Percentiles rank a stretch among this genome's conserved stretches.
Conservation (phyloP, 2,113 vertebrate species). For the Columbina picui region DNA sequence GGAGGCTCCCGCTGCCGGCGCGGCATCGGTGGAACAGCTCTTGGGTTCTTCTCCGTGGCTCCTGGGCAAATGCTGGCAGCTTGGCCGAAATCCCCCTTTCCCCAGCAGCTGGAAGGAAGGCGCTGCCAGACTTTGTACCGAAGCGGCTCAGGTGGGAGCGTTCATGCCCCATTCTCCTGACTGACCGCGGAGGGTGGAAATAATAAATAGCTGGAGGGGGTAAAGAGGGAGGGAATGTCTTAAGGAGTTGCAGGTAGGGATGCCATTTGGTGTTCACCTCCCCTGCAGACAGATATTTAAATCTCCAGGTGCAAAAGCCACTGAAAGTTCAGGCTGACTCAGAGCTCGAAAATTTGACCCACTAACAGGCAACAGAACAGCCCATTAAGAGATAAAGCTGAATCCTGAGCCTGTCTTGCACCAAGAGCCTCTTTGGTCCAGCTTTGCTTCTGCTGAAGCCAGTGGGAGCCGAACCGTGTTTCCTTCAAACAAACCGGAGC, state of each 20-base stretch:
- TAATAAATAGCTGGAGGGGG: constrained; percentile 46
- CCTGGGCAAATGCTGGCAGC: constrained; percentile 47
- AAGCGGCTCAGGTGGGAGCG: constrained; percentile 1
- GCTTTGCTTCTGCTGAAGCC: neutral
- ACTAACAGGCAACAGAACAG: neutral
- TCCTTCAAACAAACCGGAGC: neutral
- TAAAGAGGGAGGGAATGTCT: neutral
- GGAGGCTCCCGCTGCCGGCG: constrained; percentile 38
- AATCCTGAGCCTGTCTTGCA: neutral
- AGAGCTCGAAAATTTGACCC: constrained; percentile 15
- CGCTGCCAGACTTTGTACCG: neutral
- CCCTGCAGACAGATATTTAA: constrained; percentile 56
- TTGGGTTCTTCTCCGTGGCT: neutral
- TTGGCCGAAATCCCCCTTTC: neutral
- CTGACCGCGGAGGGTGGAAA: constrained; percentile 35
- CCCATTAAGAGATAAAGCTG: neutral
- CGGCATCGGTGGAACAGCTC: neutral
- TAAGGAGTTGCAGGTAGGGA: constrained; percentile 5
- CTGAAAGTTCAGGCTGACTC: constrained; percentile 55
- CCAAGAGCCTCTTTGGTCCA: neutral
- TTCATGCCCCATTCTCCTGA: constrained; percentile 37
- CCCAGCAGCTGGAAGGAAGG: constrained; percentile 8
- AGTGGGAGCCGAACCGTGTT: neutral
- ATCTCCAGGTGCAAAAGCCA: constrained; percentile 60
- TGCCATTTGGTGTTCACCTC: constrained; percentile 29